Conservation (phyloP, 2,888 invertebrate genomes). For the Carterocephalus palaemon region DNA sequence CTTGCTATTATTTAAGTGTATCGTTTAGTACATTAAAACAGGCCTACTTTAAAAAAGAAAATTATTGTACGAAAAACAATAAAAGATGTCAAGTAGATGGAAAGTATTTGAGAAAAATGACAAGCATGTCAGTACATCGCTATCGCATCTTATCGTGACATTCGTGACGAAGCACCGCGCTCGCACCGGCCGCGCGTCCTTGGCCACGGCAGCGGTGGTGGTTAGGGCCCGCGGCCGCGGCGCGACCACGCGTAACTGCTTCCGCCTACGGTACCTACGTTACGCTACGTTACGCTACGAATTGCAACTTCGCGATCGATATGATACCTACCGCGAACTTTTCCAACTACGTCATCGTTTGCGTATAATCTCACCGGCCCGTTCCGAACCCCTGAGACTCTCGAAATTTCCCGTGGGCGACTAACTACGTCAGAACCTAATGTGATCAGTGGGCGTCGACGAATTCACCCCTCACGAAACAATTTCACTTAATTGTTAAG, state of each 20-base stretch:
- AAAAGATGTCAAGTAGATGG: not conserved
- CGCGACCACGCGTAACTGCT: conserved; percentile 61
- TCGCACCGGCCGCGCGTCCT: conserved; percentile 52
- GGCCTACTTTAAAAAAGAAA: no score
- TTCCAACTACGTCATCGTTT: conserved; percentile 3
- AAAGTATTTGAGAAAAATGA: not conserved
- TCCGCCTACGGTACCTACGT: conserved; percentile 58
- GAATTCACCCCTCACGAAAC: no score
- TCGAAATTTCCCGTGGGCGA: no score
- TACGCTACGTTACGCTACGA: conserved; percentile 35
- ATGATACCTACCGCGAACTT: conserved; percentile 1
- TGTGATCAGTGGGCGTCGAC: no score
- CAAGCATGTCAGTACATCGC: conserved; percentile 21
- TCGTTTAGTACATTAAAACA: no score
- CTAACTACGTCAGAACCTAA: no score
- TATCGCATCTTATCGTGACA: no score
- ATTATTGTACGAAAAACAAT: not conserved
- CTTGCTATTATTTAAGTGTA: conserved; percentile 3
- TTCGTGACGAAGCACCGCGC: no score
- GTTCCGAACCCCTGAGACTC: not conserved
- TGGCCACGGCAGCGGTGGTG: conserved; percentile 49
- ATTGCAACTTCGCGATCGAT: conserved; percentile 16
- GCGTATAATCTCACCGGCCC: not conserved
- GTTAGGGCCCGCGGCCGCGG: conserved; percentile 34
- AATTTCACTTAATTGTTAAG: no score